These are phyloP conservation scores for Cinclus mexicanus DNA, from an alignment of 2,113 vertebrate species.

Conservation along the genomic window DNA sequence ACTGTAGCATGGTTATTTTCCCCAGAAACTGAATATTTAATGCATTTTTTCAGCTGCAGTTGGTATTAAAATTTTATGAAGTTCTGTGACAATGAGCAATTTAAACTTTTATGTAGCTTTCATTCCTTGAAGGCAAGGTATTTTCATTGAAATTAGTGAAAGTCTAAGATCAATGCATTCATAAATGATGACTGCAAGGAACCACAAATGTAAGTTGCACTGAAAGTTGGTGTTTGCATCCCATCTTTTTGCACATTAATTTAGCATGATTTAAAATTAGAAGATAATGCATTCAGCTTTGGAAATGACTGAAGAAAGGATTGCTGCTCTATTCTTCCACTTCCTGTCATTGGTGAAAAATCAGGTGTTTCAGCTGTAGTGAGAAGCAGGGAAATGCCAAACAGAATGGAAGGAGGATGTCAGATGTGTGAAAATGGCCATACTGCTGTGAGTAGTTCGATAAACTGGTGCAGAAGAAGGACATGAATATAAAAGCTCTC, in stretches of 20 bases:
- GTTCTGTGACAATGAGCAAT: background rate
- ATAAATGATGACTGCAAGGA: background rate
- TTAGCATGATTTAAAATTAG: background rate
- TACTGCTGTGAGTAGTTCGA: background rate
- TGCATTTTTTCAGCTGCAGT: background rate
- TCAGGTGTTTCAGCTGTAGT: background rate
- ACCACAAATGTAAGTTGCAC: background rate
- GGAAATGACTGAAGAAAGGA: background rate
- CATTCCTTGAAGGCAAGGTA: background rate
- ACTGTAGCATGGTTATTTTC: background rate
- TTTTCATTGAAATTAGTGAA: background rate
- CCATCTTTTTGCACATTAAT: background rate
- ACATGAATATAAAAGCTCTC: background rate
- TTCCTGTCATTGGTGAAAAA: background rate
- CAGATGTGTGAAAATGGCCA: background rate
- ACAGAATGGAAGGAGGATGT: background rate
- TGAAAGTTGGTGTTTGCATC: background rate
- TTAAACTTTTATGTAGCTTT: background rate
- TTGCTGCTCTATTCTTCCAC: background rate
- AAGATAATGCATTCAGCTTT: background rate
- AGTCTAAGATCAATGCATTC: background rate
- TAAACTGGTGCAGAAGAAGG: background rate
- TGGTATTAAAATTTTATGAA: background rate
- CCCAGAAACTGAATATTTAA: background rate
- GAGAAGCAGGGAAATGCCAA: background rate